These are phyloP conservation scores for Eonycteris spelaea DNA, from an alignment of 2,113 vertebrate species.

Conservation along the genomic window DNA sequence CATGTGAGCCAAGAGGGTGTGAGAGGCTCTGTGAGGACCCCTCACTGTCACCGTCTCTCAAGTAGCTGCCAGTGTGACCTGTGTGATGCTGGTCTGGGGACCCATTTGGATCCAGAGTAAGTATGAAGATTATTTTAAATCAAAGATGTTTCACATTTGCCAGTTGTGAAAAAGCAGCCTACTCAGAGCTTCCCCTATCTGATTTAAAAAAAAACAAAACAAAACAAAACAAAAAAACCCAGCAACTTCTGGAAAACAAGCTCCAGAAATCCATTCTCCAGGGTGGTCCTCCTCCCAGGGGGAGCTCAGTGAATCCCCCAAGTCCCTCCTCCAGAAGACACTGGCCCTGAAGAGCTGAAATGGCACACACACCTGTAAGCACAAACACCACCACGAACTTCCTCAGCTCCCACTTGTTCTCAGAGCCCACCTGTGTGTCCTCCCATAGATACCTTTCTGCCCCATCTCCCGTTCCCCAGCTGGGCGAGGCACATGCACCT, in stretches of 20 bases:
- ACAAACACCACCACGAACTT: background rate
- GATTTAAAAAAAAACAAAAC: too few relatives aligned
- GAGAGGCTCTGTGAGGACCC: background rate
- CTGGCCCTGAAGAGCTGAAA: background rate
- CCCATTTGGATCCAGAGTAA: background rate
- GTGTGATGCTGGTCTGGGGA: background rate
- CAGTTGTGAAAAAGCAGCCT: background rate
- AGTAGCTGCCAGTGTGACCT: background rate
- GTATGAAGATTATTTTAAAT: background rate
- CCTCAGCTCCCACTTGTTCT: background rate
- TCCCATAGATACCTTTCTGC: background rate
- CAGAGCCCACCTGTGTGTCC: background rate
- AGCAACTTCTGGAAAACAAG: background rate
- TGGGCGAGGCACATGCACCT: background rate
- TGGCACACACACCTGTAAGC: too few relatives aligned
- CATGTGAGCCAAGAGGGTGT: fast-evolving
- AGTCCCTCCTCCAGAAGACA: background rate
- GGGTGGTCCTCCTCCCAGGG: background rate
- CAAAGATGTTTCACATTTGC: background rate
- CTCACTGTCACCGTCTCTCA: background rate
- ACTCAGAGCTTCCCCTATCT: background rate
- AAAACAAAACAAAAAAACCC: background rate
- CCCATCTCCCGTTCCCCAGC: background rate
- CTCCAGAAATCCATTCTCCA: background rate
- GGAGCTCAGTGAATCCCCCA: background rate